A percentile compares a stretch with the other conserved stretches of the same genome.
Evolutionary conservation across 2,888 invertebrate species (phyloP).

Genomic region (Cosmia pyralina): DNA sequence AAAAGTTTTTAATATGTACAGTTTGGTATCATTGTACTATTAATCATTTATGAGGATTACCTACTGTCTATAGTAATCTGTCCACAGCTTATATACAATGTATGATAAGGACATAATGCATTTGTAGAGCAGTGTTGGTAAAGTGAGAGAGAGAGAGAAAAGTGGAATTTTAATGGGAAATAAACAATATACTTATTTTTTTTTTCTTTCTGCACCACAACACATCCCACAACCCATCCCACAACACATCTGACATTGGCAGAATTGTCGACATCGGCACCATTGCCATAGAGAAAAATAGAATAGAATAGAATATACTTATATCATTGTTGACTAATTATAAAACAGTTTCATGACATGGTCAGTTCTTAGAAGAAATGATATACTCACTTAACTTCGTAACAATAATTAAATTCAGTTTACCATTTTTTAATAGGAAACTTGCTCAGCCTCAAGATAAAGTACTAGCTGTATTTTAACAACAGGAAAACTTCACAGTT

Average conservation of each 20-base stretch:
- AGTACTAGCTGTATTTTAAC: background rate
- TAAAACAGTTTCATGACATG: background rate
- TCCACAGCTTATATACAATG: background rate
- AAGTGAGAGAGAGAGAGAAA: background rate
- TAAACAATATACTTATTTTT: background rate
- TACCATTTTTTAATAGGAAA: background rate
- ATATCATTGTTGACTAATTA: background rate
- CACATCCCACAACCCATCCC: too few relatives aligned
- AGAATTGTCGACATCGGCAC: too few relatives aligned
- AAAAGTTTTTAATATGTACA: background rate
- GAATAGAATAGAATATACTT: too few relatives aligned
- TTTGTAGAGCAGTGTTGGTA: background rate
- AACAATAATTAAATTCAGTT: background rate
- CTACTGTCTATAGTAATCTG: slow-evolving; percentile 35
- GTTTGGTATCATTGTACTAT: background rate
- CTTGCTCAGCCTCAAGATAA: background rate
- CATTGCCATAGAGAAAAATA: too few relatives aligned
- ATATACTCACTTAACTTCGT: background rate
- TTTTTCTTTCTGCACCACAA: too few relatives aligned
- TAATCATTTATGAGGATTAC: slow-evolving; percentile 25
- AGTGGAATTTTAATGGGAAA: too few relatives aligned
- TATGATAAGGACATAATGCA: slow-evolving; percentile 6
- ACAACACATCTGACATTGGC: too few relatives aligned
- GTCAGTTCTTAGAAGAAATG: background rate
- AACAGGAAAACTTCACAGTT: background rate